Evolutionary conservation across 2,113 vertebrate species (phyloP), one percentile per base, ranked within the genome.

Genomic region (Onychostoma macrolepis): DNA sequence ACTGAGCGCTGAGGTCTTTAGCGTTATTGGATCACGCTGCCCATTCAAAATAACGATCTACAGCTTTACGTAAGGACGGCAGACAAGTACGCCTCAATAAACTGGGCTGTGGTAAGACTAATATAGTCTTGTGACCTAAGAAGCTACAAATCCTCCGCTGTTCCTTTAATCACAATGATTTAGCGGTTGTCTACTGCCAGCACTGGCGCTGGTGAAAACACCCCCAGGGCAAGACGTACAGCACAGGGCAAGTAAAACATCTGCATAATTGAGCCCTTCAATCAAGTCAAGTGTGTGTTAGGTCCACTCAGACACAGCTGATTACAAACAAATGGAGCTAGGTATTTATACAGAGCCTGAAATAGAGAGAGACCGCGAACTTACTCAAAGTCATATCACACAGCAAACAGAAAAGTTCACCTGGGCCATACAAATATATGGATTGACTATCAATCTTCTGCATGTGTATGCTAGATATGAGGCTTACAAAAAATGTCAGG

Each of bases 251-350:
- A 86, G n/a, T 71, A 86, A 80, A 65, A 88, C 74, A 69, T 74
- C 79, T 86, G 86, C 87, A 86, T 86, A 86, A 83, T 71, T 69
- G 58, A 63, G 67, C 45, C n/a, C 45, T 83, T 89, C 81, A 83
- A 83, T 83, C 81, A 83, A 83, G 81, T 71, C 81, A 83, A 83
- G 81, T 69, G 81, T 53, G 65, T 71, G 81, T 83, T 83, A 67
- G 43, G 81, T 50, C 75, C 67, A 84, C 83, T 86, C 81, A 87
- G 72, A 67, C 45, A 45, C 13, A 50, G 77, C 63, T 79, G 76
- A 80, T 85, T 53, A 50, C 82, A 86, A 80, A 77, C 72, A 79
- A 67, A 71, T 72, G 56, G 17, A 63, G 30, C 33, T 21, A 58
- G 80, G 41, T 50, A 38, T 74, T 82, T 77, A 81, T 11, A 56